Conservation (phyloP, 1,140 invertebrate genomes). For the Monochamus saltuarius region DNA sequence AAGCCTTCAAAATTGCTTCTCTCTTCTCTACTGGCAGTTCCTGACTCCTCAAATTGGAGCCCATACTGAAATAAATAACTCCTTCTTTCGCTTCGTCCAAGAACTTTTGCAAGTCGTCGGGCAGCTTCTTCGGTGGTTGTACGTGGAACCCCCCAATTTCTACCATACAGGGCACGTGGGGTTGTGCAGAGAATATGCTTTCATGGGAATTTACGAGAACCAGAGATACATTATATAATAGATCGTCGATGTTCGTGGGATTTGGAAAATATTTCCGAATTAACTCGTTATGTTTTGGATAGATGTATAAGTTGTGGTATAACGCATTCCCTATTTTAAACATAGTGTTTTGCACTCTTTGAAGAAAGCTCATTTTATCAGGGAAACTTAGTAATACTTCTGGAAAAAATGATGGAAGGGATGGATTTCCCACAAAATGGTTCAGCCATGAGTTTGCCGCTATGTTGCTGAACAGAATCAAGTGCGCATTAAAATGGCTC, state of each 20-base stretch:
- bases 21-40: slow-evolving; percentile 53
- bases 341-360: slow-evolving; percentile 51
- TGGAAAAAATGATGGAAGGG: slow-evolving; percentile 46
- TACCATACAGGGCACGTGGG: slow-evolving; percentile 57
- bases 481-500: slow-evolving; percentile 61
- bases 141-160: slow-evolving; percentile 59
- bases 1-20: slow-evolving; percentile 54
- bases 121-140: slow-evolving; percentile 45
- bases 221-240: slow-evolving; percentile 56
- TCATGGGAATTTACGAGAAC: slow-evolving; percentile 61
- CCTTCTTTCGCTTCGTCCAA: slow-evolving; percentile 60
- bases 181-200: slow-evolving; percentile 55
- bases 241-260: slow-evolving; percentile 53
- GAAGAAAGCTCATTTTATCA: slow-evolving; percentile 52
- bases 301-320: slow-evolving; percentile 25
- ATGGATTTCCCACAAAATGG: slow-evolving; percentile 47
- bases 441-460: slow-evolving; percentile 34
- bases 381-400: slow-evolving; percentile 37
- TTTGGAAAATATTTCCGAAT: slow-evolving; percentile 50
- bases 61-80: slow-evolving; percentile 69
- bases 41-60: slow-evolving; percentile 58
- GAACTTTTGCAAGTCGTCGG: slow-evolving; percentile 59
- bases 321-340: slow-evolving; percentile 17
- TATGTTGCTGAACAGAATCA: slow-evolving; percentile 55
- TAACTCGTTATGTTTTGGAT: slow-evolving; percentile 45